phyloP scores from a whole-genome alignment of 1,140 invertebrate species.

The Hylaeus anthracinus region DNA sequence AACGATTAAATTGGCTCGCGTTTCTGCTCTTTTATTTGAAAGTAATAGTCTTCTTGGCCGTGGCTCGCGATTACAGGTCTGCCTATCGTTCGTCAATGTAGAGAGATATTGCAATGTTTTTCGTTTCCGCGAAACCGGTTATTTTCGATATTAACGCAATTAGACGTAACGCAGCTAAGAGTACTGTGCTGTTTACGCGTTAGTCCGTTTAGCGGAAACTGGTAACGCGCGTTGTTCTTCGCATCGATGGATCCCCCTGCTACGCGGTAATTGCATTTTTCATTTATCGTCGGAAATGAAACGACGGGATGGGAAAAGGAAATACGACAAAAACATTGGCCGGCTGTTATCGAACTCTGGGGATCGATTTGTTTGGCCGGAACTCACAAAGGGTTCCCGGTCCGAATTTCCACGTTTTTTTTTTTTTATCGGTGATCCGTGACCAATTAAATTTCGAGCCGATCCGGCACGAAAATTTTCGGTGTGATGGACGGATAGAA shows the following conservation, averaged over 20 bases:
- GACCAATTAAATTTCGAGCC: slow-evolving; percentile 11
- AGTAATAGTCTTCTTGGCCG: no score
- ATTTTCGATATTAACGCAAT: slow-evolving; percentile 26
- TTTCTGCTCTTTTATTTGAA: no score
- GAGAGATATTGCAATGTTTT: background rate
- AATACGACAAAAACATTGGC: background rate
- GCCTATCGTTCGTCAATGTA: background rate
- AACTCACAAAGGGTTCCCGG: background rate
- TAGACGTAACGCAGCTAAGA: slow-evolving; percentile 31
- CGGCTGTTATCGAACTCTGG: slow-evolving; percentile 5
- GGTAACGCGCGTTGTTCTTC: background rate
- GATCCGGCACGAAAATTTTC: background rate
- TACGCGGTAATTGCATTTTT: slow-evolving; percentile 20
- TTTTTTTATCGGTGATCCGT: slow-evolving; percentile 6
- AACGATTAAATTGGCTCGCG: no score
- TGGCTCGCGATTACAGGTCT: background rate
- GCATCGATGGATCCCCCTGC: background rate
- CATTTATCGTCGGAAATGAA: background rate
- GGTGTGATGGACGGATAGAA: background rate
- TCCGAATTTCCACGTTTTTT: background rate
- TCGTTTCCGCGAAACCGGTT: background rate
- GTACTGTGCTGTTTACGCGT: background rate
- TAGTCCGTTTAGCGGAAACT: slow-evolving; percentile 11
- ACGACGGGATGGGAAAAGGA: background rate
- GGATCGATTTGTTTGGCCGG: background rate